Evolutionary conservation across 2,888 invertebrate genomes (phyloP).

Genomic region (Mimachlamys varia): DNA sequence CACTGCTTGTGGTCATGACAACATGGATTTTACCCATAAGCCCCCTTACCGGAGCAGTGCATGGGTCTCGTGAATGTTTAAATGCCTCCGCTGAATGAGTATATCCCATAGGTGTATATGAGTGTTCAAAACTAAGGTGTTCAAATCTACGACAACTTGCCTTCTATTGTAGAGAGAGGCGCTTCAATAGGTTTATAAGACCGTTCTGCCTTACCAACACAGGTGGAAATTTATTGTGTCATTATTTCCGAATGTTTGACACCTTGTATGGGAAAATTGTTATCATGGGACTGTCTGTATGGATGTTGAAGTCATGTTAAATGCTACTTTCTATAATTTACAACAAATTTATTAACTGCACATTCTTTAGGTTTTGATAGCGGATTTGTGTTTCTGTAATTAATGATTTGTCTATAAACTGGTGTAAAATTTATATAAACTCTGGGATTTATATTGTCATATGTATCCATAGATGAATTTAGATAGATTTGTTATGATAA

Average conservation of each 20-base stretch:
- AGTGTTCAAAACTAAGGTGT: constrained; percentile 20
- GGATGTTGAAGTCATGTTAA: background rate
- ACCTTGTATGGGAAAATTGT: constrained; percentile 31
- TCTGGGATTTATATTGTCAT: background rate
- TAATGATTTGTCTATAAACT: background rate
- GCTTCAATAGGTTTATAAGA: constrained; percentile 14
- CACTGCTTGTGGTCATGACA: constrained; percentile 70
- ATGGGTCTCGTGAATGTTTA: constrained; percentile 45
- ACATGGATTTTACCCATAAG: constrained; percentile 59
- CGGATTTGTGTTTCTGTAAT: background rate
- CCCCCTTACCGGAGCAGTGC: constrained; percentile 40
- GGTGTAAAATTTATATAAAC: background rate
- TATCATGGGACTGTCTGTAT: background rate
- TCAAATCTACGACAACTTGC: background rate
- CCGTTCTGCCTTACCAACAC: background rate
- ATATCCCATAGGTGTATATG: constrained; percentile 28
- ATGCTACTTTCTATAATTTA: background rate
- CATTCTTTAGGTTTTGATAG: background rate
- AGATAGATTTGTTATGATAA: background rate
- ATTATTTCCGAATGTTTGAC: constrained; percentile 29
- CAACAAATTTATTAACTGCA: background rate
- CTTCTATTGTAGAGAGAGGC: constrained; percentile 13
- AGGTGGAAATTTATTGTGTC: constrained; percentile 34
- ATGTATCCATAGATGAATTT: background rate
- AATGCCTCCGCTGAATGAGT: constrained; percentile 42